phyloP scores from a whole-genome alignment of 2,888 invertebrate genomes.

The Drosophila tripunctata region DNA sequence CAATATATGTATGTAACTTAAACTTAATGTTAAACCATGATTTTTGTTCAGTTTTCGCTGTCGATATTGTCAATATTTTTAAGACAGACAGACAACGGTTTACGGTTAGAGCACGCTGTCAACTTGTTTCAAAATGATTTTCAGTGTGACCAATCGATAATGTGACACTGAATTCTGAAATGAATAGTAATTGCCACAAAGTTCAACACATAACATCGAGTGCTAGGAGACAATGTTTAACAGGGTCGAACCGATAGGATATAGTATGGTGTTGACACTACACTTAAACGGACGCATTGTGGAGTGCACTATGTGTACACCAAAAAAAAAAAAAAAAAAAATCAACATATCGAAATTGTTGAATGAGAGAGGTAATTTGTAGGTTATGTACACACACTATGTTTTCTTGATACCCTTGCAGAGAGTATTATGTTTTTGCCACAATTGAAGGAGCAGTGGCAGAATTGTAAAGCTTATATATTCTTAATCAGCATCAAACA shows the following conservation, averaged over 20 bases:
- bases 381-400: conserved; percentile 5
- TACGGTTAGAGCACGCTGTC: too few species aligned
- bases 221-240: conserved; percentile 9
- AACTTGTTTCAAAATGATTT: too few species aligned
- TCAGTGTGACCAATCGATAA: conserved; percentile 21
- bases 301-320: conserved; percentile 12
- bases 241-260: not conserved
- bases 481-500: too few species aligned
- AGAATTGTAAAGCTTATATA: too few species aligned
- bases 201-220: conserved; percentile 41
- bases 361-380: not conserved
- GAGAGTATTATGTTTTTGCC: too few species aligned
- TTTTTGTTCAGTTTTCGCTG: not conserved
- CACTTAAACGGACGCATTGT: not conserved
- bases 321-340: not conserved
- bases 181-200: not conserved
- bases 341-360: not conserved
- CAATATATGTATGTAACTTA: not conserved
- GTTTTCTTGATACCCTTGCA: too few species aligned
- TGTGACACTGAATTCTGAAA: not conserved
- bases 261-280: conserved; percentile 14
- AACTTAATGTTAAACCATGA: not conserved
- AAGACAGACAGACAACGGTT: conserved; percentile 3
- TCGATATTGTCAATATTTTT: not conserved
- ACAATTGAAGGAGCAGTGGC: too few species aligned